These are phyloP conservation scores for Sesia apiformis DNA, from an alignment of 2,888 invertebrate species.

Conservation along the genomic window DNA sequence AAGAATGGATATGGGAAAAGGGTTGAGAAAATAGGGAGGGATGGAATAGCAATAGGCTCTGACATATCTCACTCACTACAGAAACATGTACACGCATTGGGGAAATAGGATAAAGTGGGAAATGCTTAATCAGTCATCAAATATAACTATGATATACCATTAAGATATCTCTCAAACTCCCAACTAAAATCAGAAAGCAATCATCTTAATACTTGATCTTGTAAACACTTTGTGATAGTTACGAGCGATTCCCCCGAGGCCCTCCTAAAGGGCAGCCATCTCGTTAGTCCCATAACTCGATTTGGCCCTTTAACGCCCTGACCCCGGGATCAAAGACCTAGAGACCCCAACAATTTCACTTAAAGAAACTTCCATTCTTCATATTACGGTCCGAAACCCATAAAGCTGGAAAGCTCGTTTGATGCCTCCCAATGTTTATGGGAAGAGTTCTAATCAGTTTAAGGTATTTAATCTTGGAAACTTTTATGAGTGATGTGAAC, in stretches of 20 bases:
- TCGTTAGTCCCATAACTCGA: slow-evolving; percentile 17
- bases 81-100: too few species aligned
- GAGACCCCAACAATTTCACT: slow-evolving; percentile 21
- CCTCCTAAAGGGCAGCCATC: slow-evolving; percentile 7
- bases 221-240: neutral
- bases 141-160: too few species aligned
- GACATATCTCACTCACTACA: too few species aligned
- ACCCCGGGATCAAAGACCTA: slow-evolving; percentile 20
- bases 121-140: too few species aligned
- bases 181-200: neutral
- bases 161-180: too few species aligned
- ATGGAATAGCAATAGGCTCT: too few species aligned
- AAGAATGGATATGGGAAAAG: too few species aligned
- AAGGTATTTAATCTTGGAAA: too few species aligned
- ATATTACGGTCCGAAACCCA: neutral
- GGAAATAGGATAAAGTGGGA: too few species aligned
- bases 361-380: slow-evolving; percentile 8
- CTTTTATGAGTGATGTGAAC: too few species aligned
- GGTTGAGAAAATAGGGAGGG: too few species aligned
- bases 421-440: neutral
- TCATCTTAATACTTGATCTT: neutral
- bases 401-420: neutral
- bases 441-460: neutral
- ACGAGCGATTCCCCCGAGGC: neutral
- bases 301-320: slow-evolving; percentile 11